These are phyloP conservation scores for Anoplius nigerrimus DNA, from an alignment of 2,888 invertebrate genomes.

Conservation along the genomic window DNA sequence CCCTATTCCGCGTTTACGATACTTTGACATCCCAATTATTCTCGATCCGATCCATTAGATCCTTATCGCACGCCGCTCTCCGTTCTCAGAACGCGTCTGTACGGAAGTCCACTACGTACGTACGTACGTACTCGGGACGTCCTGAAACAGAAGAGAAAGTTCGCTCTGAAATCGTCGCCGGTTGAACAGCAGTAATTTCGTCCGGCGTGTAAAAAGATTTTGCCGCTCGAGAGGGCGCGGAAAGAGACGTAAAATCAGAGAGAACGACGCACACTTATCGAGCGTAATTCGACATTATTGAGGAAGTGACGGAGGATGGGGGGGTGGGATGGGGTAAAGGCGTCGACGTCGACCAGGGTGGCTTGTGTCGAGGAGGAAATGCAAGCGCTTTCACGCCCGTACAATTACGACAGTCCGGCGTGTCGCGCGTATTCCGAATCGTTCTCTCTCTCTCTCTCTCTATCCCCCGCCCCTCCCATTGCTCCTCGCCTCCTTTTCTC, in stretches of 20 bases:
- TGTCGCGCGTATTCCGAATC: conserved; percentile 3
- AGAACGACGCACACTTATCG: too few species aligned
- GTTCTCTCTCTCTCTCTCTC: conserved; percentile 14
- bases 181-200: background rate
- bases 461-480: conserved; percentile 11
- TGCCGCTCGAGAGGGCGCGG: background rate
- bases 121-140: too few species aligned
- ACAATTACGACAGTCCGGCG: conserved; percentile 1
- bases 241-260: too few species aligned
- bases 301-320: too few species aligned
- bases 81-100: too few species aligned
- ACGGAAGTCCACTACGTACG: too few species aligned
- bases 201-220: background rate
- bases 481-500: too few species aligned
- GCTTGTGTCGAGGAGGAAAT: conserved; percentile 7
- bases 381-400: conserved; percentile 6
- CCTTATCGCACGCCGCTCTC: too few species aligned
- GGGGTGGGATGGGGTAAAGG: too few species aligned
- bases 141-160: background rate
- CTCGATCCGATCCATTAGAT: too few species aligned
- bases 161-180: background rate
- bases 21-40: too few species aligned
- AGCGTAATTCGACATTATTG: too few species aligned
- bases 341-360: background rate
- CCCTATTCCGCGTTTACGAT: background rate